These are phyloP conservation scores for Calameuta filiformis DNA, from an alignment of 2,888 invertebrate species.

Conservation along the genomic window DNA sequence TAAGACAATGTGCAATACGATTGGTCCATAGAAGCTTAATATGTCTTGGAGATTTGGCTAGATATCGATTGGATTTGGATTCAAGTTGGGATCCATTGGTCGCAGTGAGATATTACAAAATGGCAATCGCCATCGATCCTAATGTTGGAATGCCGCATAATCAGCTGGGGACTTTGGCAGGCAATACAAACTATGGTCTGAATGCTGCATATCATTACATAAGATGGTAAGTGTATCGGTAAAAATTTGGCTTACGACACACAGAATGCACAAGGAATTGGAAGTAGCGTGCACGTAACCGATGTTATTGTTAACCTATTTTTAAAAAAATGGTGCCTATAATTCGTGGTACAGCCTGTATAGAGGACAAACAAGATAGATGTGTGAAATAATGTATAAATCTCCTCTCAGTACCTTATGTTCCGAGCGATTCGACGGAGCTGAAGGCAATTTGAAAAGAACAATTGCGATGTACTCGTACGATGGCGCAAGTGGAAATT, in stretches of 20 bases:
- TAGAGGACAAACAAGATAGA: too few species aligned
- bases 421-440: slow-evolving; percentile 86
- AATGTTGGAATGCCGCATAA: slow-evolving; percentile 93
- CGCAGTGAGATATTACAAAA: slow-evolving; percentile 86
- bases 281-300: too few species aligned
- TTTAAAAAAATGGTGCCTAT: too few species aligned
- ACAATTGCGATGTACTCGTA: slow-evolving; percentile 65
- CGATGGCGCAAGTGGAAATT: slow-evolving; percentile 51
- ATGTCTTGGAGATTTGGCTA: slow-evolving; percentile 89
- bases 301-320: too few species aligned
- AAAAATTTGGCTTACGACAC: neutral
- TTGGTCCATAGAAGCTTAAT: slow-evolving; percentile 87
- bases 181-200: slow-evolving; percentile 82
- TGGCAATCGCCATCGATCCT: slow-evolving; percentile 82
- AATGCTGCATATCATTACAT: slow-evolving; percentile 93
- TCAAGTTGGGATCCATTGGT: slow-evolving; percentile 75
- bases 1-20: slow-evolving; percentile 77
- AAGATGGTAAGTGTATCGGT: slow-evolving; percentile 74
- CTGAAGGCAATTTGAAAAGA: slow-evolving; percentile 85
- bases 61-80: slow-evolving; percentile 85
- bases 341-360: too few species aligned
- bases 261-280: neutral
- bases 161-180: slow-evolving; percentile 89
- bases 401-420: slow-evolving; percentile 70
- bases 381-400: neutral